A percentile compares a stretch with the other conserved stretches of the same genome.
Evolutionary conservation across 2,888 invertebrate species (phyloP).

Genomic region (Sepioteuthis lessoniana): DNA sequence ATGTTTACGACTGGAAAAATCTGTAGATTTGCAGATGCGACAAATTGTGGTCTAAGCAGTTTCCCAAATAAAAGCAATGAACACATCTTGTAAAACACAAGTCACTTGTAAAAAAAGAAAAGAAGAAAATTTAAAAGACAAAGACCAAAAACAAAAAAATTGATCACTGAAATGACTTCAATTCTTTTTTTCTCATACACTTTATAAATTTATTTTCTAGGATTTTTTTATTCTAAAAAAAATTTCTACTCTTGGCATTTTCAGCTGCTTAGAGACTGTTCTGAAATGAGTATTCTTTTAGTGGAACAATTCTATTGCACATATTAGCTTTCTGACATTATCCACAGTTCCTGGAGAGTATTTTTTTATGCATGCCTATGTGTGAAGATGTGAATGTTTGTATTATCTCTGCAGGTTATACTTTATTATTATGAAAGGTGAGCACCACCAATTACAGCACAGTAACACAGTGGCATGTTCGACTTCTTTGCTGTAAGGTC

Average conservation of each 20-base stretch:
- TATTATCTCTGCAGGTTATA: neutral
- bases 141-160: neutral
- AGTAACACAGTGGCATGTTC: slow-evolving; percentile 33
- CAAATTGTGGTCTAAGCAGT: no score
- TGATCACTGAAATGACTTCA: neutral
- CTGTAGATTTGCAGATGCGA: no score
- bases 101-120: no score
- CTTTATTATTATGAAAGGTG: neutral
- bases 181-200: neutral
- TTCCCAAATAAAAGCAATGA: no score
- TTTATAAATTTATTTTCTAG: neutral
- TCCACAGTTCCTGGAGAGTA: neutral
- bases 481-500: neutral
- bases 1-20: no score
- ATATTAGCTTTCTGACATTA: slow-evolving; percentile 33
- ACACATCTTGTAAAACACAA: no score
- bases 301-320: slow-evolving; percentile 18
- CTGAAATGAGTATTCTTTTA: neutral
- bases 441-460: neutral
- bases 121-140: no score
- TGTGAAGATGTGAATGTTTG: neutral
- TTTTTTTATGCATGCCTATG: neutral
- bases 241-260: neutral
- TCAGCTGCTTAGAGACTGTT: neutral
- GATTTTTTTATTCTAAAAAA: neutral